Conservation (phyloP, 2,888 invertebrate genomes). For the Acrocyrtus sp. region DNA sequence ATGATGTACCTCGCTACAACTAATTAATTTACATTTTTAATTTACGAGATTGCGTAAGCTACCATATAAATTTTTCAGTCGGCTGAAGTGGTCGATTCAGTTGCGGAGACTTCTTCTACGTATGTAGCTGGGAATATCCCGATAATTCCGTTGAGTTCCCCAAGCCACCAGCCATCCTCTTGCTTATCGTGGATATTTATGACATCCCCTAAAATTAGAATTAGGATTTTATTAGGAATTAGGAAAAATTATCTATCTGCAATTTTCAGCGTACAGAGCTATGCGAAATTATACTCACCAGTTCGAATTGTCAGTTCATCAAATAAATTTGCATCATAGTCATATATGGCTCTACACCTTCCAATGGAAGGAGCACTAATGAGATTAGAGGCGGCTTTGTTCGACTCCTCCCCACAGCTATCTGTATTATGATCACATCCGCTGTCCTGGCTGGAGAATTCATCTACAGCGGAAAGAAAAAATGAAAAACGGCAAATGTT, state of each 20-base stretch:
- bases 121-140: constrained; percentile 96
- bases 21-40: neutral
- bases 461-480: constrained; percentile 71
- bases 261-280: no score
- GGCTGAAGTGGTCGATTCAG: constrained; percentile 27
- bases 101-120: constrained; percentile 77
- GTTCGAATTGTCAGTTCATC: constrained; percentile 83
- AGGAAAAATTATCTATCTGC: no score
- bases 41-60: neutral
- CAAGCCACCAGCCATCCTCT: constrained; percentile 95
- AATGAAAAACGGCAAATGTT: no score
- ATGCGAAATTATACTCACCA: no score
- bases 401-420: constrained; percentile 59
- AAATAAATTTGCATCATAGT: constrained; percentile 85
- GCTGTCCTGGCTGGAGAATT: constrained; percentile 81
- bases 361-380: constrained; percentile 70
- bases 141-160: constrained; percentile 83
- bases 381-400: constrained; percentile 47
- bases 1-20: neutral
- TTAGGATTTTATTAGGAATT: no score
- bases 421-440: constrained; percentile 63
- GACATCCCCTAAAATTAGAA: constrained; percentile 81
- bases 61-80: constrained; percentile 30
- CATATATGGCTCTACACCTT: constrained; percentile 86
- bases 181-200: constrained; percentile 91